Base-by-base conservation (phyloP, 2,113 vertebrate genomes). In the Carettochelys insculpta region DNA sequence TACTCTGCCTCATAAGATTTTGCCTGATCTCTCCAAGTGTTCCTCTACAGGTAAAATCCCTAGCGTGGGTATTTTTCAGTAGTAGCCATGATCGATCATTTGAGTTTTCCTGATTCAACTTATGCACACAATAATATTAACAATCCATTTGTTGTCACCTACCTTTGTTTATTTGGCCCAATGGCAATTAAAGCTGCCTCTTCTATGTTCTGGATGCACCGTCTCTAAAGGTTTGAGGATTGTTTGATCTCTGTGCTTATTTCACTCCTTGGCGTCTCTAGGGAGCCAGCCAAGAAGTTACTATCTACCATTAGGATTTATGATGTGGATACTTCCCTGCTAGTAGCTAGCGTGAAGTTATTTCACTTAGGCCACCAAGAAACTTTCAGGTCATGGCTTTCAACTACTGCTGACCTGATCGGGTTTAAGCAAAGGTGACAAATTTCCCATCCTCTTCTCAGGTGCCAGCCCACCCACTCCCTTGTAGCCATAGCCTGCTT, bases 201-300 rank as follows among this genome's bases (percentile, higher is more conserved):
- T 38, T 6, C 71, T 29, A 53, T 14, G 24, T 43, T 56, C 0
- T 0, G 1, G 25, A 17, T 4, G 48, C 20, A 48, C 51, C 79
- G 80, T 22, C 11, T 54, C 75, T 79, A 80, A 77, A 56, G 56
- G 80, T 1, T 2, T 83, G 73, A 48, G 27, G 0, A 34, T 29
- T 11, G 29, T 51, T 92, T 83, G 80, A 41, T 58, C 54, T 58
- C 27, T 6, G 29, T 68, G 48, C 77, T 83, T 5, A 5, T 9
- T 43, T 53, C 1, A 1, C 47, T 77, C 9, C 79, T 85, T 1
- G 1, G 47, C 14, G 17, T 41, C 50, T n/a, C 50, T 76, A 12
- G 54, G 13, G 41, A 82, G 58, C 51, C 48, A 0, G 2, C 71
- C 51, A 80, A 81, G 78, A 77, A 34, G 20, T 2, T 9, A 29